Percentiles rank a stretch among this genome's conserved stretches.
These are phyloP conservation scores for Umimayanthus kanabou DNA, from an alignment of 92 coral and sea anemone species.

Conservation along the genomic window DNA sequence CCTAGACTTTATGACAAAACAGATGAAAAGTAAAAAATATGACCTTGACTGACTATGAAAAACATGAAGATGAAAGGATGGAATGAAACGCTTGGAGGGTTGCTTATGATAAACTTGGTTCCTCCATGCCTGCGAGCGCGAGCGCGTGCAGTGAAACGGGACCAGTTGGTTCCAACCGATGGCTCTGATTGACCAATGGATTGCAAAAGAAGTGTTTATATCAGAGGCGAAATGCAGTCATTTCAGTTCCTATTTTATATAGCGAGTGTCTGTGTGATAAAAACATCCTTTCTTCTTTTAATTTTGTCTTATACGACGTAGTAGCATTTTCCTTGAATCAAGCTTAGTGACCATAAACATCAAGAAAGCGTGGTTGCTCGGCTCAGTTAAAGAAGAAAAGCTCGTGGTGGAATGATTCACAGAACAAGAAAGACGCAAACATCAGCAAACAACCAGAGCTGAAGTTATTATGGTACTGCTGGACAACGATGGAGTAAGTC, in stretches of 20 bases:
- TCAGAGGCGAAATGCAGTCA: no score
- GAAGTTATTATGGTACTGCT: conserved; percentile 23
- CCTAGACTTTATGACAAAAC: conserved; percentile 15
- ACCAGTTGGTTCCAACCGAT: no score
- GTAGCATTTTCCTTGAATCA: no score
- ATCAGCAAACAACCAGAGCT: neutral
- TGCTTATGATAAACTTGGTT: neutral
- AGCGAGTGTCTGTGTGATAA: no score
- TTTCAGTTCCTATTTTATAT: no score
- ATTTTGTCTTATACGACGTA: neutral
- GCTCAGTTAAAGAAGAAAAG: neutral
- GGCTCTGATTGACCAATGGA: no score
- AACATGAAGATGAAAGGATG: conserved; percentile 44
- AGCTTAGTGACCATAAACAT: neutral
- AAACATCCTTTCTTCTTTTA: no score
- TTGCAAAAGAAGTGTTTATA: no score
- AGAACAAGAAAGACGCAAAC: neutral
- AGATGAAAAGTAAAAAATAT: conserved; percentile 46
- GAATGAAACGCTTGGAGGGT: conserved; percentile 27
- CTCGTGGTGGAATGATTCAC: neutral
- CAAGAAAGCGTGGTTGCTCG: neutral
- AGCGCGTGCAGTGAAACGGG: no score
- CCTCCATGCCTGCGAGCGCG: no score
- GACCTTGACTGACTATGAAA: conserved; percentile 42
- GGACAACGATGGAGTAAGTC: conserved; percentile 37